Base-by-base conservation (phyloP, 2,113 vertebrate genomes). In the Vimba vimba region DNA sequence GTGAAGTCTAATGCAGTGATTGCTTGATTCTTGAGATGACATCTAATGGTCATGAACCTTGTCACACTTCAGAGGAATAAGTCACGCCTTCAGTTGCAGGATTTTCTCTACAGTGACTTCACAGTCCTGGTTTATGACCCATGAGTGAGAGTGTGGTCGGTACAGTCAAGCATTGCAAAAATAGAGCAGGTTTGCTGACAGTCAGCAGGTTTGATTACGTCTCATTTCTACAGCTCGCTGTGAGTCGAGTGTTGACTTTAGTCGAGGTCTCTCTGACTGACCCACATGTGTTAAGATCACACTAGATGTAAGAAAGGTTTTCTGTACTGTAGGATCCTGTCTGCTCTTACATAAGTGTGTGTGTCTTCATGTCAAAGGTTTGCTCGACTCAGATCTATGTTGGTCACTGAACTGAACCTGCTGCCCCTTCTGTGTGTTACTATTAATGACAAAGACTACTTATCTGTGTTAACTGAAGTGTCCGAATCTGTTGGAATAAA, bases 161-260 rank as follows among this genome's bases (percentile, higher is more conserved):
- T 52, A 47, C 25, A 36, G 21, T 21, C 45, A 43, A 12, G 15
- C 43, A 36, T 36, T 11, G 12, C 62, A 79, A 55, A 79, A 85
- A 33, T 39, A 85, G 84, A 55, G 21, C 75, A 9, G 43, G 5
- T 47, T 81, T 81, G n/a, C 25, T 68, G 39, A 82, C 43, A 7
- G 79, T 82, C 79, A 68, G 43, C 25, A 9, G 77, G 69, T 60
- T 59, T 78, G 21, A 50, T 80, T 39, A 7, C 27, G 23, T 62
- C 59, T 80, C 23, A 4, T 55, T 55, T 76, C 74, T 50, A 4
- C 19, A 69, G 75, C 30, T 23, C 50, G 21, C 23, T 25, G 36
- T 4, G 23, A 80, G 36, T n/a, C 59, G 19, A 60, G 77, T 60
- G 52, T n/a, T 79, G 75, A 55, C 74, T 76, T 27, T 5, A 36